These are phyloP conservation scores for Ctenochaetus hawaiiensis DNA, from an alignment of 2,797 vertebrate species.

Conservation along the genomic window DNA sequence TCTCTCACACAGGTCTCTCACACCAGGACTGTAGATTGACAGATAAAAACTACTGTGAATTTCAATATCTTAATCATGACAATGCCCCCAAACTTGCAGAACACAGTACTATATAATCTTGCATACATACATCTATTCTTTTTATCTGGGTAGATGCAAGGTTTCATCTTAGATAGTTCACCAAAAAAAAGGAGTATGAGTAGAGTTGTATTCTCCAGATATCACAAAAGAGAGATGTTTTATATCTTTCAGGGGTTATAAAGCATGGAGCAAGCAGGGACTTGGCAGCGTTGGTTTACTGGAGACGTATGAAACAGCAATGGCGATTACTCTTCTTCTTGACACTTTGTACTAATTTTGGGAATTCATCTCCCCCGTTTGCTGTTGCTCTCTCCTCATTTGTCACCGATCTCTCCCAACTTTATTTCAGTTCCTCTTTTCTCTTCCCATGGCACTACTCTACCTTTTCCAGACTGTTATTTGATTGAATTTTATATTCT, in stretches of 20 bases:
- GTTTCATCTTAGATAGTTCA: conserved; percentile 33
- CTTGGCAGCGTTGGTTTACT: conserved; percentile 21
- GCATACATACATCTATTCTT: not conserved
- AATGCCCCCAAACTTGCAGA: conserved; percentile 41
- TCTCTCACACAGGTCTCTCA: conserved; percentile 31
- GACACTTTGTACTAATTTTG: conserved; percentile 24
- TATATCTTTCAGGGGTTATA: conserved; percentile 25
- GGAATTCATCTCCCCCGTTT: conserved; percentile 26
- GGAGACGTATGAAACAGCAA: conserved; percentile 16
- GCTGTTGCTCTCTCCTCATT: conserved; percentile 12
- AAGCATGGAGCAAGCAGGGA: conserved; percentile 4
- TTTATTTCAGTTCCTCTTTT: conserved; percentile 10
- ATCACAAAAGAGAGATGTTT: conserved; percentile 7
- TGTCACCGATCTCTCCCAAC: conserved; percentile 8
- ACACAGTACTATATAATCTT: conserved; percentile 1
- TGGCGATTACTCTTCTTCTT: conserved; percentile 11
- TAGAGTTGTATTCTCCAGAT: conserved; percentile 15
- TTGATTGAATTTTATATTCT: not conserved
- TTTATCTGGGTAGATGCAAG: not conserved
- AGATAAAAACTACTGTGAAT: conserved; percentile 60
- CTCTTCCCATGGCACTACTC: not conserved
- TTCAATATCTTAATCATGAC: conserved; percentile 48
- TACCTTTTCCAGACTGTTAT: not conserved
- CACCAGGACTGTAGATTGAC: conserved; percentile 43
- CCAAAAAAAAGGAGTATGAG: not conserved